These are phyloP conservation scores for Drosophila crucigera DNA, from an alignment of 2,888 invertebrate species.

Conservation along the genomic window DNA sequence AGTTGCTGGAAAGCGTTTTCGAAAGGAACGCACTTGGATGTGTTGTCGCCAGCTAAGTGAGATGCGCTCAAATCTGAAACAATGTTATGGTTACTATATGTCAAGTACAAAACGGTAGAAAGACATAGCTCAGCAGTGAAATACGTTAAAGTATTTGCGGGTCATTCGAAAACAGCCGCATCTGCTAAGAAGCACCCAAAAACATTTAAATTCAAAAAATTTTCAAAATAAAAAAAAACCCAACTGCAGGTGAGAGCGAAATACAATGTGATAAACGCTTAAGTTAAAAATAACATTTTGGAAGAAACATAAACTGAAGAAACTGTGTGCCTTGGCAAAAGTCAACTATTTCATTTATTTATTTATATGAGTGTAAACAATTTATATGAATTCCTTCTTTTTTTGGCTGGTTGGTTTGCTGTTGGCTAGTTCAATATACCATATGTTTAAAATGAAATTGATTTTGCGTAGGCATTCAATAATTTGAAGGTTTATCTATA, in stretches of 20 bases:
- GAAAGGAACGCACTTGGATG: conserved; percentile 11
- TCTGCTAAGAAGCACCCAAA: background rate
- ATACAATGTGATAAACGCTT: background rate
- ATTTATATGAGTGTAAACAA: background rate
- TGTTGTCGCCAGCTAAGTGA: conserved; percentile 1
- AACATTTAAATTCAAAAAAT: conserved; percentile 20
- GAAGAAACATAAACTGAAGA: background rate
- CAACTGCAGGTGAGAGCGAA: conserved; percentile 33
- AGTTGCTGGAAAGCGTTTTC: conserved; percentile 5
- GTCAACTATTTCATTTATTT: background rate
- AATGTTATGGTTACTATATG: conserved; percentile 62
- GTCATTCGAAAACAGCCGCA: conserved; percentile 18
- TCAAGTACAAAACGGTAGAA: conserved; percentile 47
- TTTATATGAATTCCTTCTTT: background rate
- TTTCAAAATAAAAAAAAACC: conserved; percentile 1
- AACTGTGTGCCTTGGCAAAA: background rate
- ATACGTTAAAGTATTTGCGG: conserved; percentile 18
- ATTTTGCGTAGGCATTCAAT: conserved; percentile 1
- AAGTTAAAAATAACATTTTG: background rate
- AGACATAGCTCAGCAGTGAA: conserved; percentile 32
- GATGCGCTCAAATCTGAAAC: conserved; percentile 17
- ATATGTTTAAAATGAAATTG: background rate
- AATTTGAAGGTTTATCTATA: background rate
- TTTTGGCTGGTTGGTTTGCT: background rate
- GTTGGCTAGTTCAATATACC: background rate